Percentiles rank a stretch among this genome's conserved stretches.
Evolutionary conservation across 2,113 vertebrate genomes (phyloP).

Genomic region (Anarrhichthys ocellatus): DNA sequence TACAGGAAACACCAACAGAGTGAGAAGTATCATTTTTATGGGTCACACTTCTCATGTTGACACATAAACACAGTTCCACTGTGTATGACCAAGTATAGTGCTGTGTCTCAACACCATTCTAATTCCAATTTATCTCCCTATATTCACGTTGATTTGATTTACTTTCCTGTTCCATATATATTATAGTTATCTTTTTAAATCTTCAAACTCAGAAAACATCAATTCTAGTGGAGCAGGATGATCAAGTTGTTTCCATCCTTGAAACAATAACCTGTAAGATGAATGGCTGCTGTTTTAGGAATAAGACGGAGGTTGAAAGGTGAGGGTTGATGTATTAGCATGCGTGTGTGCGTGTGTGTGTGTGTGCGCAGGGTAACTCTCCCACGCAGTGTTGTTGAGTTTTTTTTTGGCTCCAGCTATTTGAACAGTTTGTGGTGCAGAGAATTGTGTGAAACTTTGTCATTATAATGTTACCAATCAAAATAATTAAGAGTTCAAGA

Average conservation of each 20-base stretch:
- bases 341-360: background rate
- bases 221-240: background rate
- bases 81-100: background rate
- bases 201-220: background rate
- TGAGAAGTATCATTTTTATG: background rate
- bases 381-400: background rate
- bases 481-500: conserved; percentile 57
- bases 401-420: conserved; percentile 2
- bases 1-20: conserved; percentile 7
- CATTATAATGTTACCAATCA: conserved; percentile 44
- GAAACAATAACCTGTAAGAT: conserved; percentile 12
- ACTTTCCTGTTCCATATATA: too few relatives aligned
- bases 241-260: background rate
- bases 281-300: background rate
- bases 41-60: conserved; percentile 13
- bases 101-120: background rate
- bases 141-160: background rate
- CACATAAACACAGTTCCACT: background rate
- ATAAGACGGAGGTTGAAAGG: background rate
- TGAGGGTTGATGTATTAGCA: background rate
- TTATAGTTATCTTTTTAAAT: background rate
- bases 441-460: conserved; percentile 3
- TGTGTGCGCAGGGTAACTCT: background rate
- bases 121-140: too few relatives aligned
- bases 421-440: conserved; percentile 11